Percentiles rank a stretch among this genome's conserved stretches.
Conservation (phyloP, 2,888 invertebrate genomes). For the Cephus pulcher region DNA sequence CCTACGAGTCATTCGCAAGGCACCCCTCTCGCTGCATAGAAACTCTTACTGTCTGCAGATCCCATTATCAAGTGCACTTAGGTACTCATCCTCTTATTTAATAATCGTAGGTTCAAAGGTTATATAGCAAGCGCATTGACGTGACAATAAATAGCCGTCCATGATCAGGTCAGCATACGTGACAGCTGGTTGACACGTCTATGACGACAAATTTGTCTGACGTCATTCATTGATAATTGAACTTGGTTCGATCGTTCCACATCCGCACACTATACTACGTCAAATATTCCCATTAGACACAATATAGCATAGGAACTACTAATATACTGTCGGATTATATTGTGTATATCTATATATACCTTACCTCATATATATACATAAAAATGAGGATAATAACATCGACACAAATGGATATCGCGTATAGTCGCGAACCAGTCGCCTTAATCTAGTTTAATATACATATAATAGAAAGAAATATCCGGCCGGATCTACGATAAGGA, state of each 20-base stretch:
- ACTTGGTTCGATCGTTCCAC: constrained; percentile 5
- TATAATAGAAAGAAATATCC: background rate
- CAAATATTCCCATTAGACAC: background rate
- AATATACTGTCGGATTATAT: background rate
- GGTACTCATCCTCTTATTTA: background rate
- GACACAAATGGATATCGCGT: background rate
- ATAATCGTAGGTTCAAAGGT: background rate
- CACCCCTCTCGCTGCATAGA: background rate
- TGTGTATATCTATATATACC: background rate
- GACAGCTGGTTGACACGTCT: background rate
- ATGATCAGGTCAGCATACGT: background rate
- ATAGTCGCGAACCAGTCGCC: background rate
- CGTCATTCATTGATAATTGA: constrained; percentile 19
- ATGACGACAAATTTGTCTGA: constrained; percentile 11
- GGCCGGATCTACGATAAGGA: background rate
- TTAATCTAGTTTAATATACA: background rate
- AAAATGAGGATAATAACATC: background rate
- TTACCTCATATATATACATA: background rate
- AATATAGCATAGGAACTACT: background rate
- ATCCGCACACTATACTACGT: background rate
- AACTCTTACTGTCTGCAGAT: background rate
- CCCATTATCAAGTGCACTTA: background rate
- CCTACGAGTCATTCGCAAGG: background rate
- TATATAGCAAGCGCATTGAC: background rate
- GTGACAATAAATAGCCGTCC: background rate